Percentiles rank a stretch among this genome's conserved stretches.
Evolutionary conservation across 2,888 invertebrate genomes (phyloP).

Genomic region (Pyrochroa serraticornis): DNA sequence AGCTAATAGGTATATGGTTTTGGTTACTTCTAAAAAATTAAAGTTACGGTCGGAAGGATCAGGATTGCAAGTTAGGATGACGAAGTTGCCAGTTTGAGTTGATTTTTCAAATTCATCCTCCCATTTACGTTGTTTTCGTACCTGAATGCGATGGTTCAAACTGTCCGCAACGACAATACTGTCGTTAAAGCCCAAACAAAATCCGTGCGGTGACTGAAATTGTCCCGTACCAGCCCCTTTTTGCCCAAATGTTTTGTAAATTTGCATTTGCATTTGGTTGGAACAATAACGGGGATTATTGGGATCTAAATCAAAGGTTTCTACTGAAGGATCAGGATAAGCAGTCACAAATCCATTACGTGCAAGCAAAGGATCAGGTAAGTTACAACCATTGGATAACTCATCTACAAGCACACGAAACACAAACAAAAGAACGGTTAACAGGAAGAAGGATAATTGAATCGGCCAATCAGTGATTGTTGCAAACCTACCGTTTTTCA

Average conservation of each 20-base stretch:
- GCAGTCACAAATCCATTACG: neutral
- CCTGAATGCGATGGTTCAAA: slow-evolving; percentile 94
- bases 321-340: slow-evolving; percentile 60
- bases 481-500: neutral
- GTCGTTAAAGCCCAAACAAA: slow-evolving; percentile 92
- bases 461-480: neutral
- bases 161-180: slow-evolving; percentile 97
- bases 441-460: neutral
- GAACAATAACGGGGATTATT: slow-evolving; percentile 55
- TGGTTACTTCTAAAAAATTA: no score
- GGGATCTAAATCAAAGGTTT: slow-evolving; percentile 61
- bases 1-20: no score
- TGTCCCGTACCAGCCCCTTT: slow-evolving; percentile 91
- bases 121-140: slow-evolving; percentile 51
- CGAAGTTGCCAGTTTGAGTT: neutral
- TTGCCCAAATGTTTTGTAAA: slow-evolving; percentile 91
- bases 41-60: no score
- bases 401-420: slow-evolving; percentile 10
- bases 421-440: neutral
- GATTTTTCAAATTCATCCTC: slow-evolving; percentile 9
- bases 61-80: no score
- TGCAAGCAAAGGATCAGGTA: neutral
- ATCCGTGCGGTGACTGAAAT: slow-evolving; percentile 97
- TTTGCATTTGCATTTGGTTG: slow-evolving; percentile 83
- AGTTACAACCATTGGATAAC: neutral